Evolutionary conservation across 37 sponge, comb jelly and placozoan genomes (phyloP), one percentile per base, ranked within the genome.

Genomic region (Diacarnus erythraeanus): DNA sequence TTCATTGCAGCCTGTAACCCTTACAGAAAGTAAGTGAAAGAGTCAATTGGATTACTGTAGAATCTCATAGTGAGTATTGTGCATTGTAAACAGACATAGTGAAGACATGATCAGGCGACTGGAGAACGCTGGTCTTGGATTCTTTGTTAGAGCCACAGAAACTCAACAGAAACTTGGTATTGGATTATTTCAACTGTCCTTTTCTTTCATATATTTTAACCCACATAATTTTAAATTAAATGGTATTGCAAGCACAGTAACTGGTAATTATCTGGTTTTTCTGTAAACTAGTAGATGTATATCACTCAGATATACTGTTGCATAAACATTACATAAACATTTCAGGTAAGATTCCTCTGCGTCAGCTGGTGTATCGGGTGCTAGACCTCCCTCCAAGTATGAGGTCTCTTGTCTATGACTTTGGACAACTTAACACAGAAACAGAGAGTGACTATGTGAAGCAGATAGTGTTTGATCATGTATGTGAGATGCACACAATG

Each of bases 371-470:
- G 42, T 98, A 98, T 68, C 84, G 98, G 29, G 98, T 98, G 36
- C 74, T 95, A 47, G 93, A 92, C 30, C 84, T 98, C 5, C 98
- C 98, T 73, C 89, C 93, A 47, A 92, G 96, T 41, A 84, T 98
- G 94, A 76, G 83, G 73, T 91, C 98, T 42, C 88, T 98, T 20
- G 93, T 98, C 26, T 98, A 95, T 93, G 98, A 98, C 89, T 98
- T 95, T 87, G 98, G 98, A 58, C 83, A 90, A 38, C 77, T 98
- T 35, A 79, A 72, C 37, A 42, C 64, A 15, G 67, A 30, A n/a
- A 93, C 83, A 47, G 97, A 96, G 72, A 34, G 56, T 26, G 83
- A 84, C 4, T 96, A 96, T 66, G 86, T 85, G 27, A 17, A 54
- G 30, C 80, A 87, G 76, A 96, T 96, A 26, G 97, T 96, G 34